Base-by-base conservation (phyloP, 2,113 vertebrate species). In the Coptodon bakossiorum region DNA sequence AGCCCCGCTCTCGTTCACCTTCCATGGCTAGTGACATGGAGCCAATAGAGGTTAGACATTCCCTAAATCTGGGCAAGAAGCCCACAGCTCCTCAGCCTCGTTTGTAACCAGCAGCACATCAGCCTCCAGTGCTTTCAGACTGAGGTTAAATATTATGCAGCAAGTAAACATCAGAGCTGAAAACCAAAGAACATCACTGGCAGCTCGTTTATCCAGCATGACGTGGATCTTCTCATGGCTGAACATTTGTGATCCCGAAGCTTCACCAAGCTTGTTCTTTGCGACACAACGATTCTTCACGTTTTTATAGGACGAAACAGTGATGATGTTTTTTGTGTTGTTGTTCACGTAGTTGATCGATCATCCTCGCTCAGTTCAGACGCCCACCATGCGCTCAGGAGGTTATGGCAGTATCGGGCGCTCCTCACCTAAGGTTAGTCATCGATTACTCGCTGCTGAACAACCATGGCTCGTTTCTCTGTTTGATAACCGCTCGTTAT, bases 11-110 rank as follows among this genome's bases (percentile, higher is more conserved):
- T 5, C 96, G 97, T 59, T 98, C 98, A 31, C 98, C 98, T 59
- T 98, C 98, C 92, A 97, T 97, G 88, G 96, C 97, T 86, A 98
- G 98, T 83, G 98, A 98, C 89, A 94, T 98, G 95, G 98, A 98
- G 93, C 97, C 98, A 7, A 96, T 97, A 5, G 97, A 98, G 98
- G 98, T 98, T 94, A 94, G 91, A 38, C 22, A 22, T 29, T 61
- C 78, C 27, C 6, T 16, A 6, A 34, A 40, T 45, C 22, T 45
- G 66, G 3, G 66, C 2, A 2, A 7, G 5, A 81, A 34, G 53
- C 11, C 5, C 3, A 19, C 16, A 56, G 19, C 11, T 5, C 1
- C 45, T 56, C 11, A n/a, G 52, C 34, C 38, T 14, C 38, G 12
- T 59, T 7, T 43, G 24, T 17, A 11, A 40, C 6, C 34, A 43